Evolutionary conservation across 2,888 invertebrate genomes (phyloP), one percentile per base, ranked within the genome.

Genomic region (Chrysopilus asiliformis): DNA sequence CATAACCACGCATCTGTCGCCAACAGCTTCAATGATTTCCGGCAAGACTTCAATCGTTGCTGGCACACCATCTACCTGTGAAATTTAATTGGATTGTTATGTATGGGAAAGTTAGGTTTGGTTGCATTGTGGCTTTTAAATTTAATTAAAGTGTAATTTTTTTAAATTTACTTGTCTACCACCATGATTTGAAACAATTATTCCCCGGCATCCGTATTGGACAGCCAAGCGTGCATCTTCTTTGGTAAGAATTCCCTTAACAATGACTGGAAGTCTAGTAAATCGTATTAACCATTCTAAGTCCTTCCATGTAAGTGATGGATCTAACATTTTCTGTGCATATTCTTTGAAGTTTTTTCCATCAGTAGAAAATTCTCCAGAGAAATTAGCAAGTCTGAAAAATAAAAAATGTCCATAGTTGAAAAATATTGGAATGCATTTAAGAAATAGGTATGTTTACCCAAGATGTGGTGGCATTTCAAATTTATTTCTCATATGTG

Each of bases 101-200:
- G n/a, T n/a, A n/a, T n/a, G n/a, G n/a, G n/a, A n/a, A n/a, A n/a
- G n/a, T n/a, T n/a, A n/a, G n/a, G n/a, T n/a, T n/a, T n/a, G n/a
- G n/a, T n/a, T n/a, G n/a, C n/a, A n/a, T n/a, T n/a, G n/a, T n/a
- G n/a, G n/a, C n/a, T n/a, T n/a, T n/a, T n/a, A n/a, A n/a, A n/a
- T n/a, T n/a, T n/a, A n/a, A n/a, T n/a, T n/a, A n/a, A n/a, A n/a
- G n/a, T n/a, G n/a, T n/a, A n/a, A n/a, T n/a, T n/a, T n/a, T n/a
- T n/a, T n/a, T n/a, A n/a, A n/a, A n/a, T n/a, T n/a, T n/a, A n/a
- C n/a, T 64, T 94, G 93, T 41, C 93, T 69, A 0, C 81, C 94
- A 2, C 94, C 94, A 58, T 94, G 94, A 61, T 94, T 94, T 0
- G 93, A 94, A 4, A 94, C 93, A 41, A 89, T 67, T 38, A 94